phyloP scores from a whole-genome alignment of 2,113 vertebrate species.

The Mus pahari region DNA sequence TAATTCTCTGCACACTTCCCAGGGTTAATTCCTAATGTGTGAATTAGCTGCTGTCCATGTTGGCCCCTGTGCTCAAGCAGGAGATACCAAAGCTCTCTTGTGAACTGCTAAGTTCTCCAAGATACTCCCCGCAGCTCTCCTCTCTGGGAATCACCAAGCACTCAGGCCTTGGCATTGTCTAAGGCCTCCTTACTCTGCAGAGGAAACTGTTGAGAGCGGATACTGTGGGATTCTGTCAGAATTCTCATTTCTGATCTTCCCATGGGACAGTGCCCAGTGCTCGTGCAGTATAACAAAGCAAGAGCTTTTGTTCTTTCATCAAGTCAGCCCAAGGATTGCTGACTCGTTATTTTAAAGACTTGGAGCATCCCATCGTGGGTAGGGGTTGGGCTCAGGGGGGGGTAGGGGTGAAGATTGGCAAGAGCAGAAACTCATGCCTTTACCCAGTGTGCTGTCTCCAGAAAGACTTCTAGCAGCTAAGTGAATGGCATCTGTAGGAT shows the following conservation, averaged over 20 bases:
- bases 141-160: background rate
- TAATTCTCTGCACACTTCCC: background rate
- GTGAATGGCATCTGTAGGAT: background rate
- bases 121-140: background rate
- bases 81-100: background rate
- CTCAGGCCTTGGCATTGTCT: background rate
- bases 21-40: background rate
- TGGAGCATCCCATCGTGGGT: background rate
- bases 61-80: background rate
- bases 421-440: constrained; percentile 30
- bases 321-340: background rate
- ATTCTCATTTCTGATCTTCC: background rate
- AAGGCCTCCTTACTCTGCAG: background rate
- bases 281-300: background rate
- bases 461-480: constrained; percentile 4
- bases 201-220: background rate
- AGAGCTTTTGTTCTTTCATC: background rate
- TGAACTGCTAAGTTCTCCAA: background rate
- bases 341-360: constrained; percentile 19
- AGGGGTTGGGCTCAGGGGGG: background rate
- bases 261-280: background rate
- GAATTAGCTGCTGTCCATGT: background rate
- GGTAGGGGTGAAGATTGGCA: background rate
- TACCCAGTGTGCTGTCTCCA: background rate
- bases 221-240: background rate